Base-by-base conservation (phyloP, 2,797 vertebrate species). In the Bovichtus variegatus region DNA sequence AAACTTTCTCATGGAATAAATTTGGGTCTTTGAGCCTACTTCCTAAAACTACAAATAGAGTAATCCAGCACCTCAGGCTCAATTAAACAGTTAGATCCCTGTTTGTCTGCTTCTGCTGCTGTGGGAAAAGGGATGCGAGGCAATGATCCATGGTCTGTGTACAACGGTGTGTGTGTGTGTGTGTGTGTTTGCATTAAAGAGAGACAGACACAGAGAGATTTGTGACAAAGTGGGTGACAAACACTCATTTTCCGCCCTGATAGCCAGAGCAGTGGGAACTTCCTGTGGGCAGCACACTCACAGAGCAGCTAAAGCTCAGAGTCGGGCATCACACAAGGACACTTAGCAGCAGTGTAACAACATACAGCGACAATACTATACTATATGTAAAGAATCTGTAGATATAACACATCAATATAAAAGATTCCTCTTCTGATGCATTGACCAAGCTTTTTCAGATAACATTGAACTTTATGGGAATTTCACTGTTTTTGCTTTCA, bases 231-330 rank as follows among this genome's bases (percentile, higher is more conserved):
- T 84, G 85, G 84, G 76, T 86, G 87, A 94, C 89, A 94, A 95
- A 94, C 93, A 93, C 82, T 88, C 80, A 93, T 95, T 95, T 95
- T 95, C 94, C 90, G 89, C 92, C 83, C 89, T 87, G 93, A 94
- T 95, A 94, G 89, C 80, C 92, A 89, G 78, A 88, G 86, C 91
- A 95, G 94, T 95, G 94, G 94, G 95, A 95, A 95, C 91, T 93
- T 95, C 94, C 94, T 94, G 89, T 80, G 78, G 77, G 77, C 62
- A 67, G 62, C 76, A 64, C 76, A 91, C 92, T 93, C 93, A 95
- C 87, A 89, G 88, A 77, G 76, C 76, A 59, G 76, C 85, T 79
- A 25, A 70, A 79, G 72, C 66, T 64, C 43, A 58, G 55, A 64
- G 58, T 25, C 67, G 21, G 59, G 38, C 1, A 0, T 41, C 74